Conservation (phyloP, 2,797 vertebrate genomes). For the Rhinella marina region DNA sequence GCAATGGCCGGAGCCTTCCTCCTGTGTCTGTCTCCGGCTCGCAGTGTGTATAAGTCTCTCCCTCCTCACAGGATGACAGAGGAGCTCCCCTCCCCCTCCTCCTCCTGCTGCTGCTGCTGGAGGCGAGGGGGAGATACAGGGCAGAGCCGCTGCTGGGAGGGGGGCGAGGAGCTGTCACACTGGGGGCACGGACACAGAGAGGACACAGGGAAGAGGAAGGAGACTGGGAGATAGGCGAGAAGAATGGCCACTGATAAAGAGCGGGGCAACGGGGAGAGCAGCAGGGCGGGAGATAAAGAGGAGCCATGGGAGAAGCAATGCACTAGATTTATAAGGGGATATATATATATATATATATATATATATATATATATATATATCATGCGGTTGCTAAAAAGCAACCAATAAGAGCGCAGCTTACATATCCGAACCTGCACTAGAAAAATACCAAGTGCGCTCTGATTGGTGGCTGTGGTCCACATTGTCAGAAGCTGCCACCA, state of each 20-base stretch:
- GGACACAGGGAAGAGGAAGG: conserved; percentile 18
- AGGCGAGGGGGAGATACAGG: conserved; percentile 40
- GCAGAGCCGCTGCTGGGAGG: not conserved
- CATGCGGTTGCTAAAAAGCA: not conserved
- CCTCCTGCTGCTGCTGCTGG: conserved; percentile 46
- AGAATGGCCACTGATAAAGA: not conserved
- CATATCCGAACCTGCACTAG: no score
- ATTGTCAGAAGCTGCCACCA: no score
- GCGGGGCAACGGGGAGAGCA: no score
- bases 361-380: no score
- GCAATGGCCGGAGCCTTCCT: conserved; percentile 56
- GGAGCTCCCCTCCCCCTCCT: conserved; percentile 42
- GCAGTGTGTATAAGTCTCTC: conserved; percentile 33
- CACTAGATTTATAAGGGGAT: not conserved
- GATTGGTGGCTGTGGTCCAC: not conserved
- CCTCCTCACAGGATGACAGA: conserved; percentile 59
- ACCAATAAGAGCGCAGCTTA: not conserved
- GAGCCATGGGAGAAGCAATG: not conserved
- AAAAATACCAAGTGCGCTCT: not conserved
- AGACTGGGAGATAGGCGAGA: not conserved
- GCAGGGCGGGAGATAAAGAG: not conserved
- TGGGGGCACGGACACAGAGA: conserved; percentile 27
- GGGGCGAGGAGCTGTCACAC: conserved; percentile 54
- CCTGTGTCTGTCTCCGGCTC: conserved; percentile 27
- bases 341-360: not conserved